phyloP scores from a whole-genome alignment of 2,113 vertebrate genomes.

The Seriola aureovittata region DNA sequence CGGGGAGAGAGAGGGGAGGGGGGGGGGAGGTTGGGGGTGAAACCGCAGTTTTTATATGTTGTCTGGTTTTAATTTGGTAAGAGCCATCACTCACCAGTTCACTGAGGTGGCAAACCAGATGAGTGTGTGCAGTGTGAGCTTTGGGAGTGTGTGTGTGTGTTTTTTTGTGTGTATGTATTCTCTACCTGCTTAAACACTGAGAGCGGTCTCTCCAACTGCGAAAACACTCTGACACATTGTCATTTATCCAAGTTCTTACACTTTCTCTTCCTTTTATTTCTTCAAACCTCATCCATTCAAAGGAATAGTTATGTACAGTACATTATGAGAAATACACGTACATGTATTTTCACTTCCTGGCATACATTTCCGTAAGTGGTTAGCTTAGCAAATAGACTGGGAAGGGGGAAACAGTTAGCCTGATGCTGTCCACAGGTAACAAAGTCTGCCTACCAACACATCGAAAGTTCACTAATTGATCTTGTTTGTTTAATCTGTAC shows the following conservation, averaged over 20 bases:
- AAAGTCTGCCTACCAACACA: not conserved
- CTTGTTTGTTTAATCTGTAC: no score
- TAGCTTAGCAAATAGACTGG: not conserved
- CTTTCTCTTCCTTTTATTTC: constrained; percentile 6
- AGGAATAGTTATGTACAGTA: not conserved
- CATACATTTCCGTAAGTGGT: not conserved
- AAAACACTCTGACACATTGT: constrained; percentile 26
- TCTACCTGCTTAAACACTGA: constrained; percentile 42
- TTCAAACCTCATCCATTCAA: not conserved
- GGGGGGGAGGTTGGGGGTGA: constrained; percentile 59
- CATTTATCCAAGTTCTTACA: constrained; percentile 5
- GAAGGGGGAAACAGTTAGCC: no score
- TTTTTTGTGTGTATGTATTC: constrained; percentile 9
- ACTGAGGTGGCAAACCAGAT: constrained; percentile 80
- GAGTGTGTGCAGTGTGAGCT: constrained; percentile 44
- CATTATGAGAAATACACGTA: not conserved
- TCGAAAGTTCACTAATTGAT: not conserved
- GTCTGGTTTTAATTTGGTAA: constrained; percentile 82
- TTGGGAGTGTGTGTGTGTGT: constrained; percentile 19
- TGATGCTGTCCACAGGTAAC: not conserved
- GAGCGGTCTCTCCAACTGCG: constrained; percentile 19
- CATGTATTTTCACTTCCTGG: not conserved
- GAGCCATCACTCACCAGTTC: constrained; percentile 80
- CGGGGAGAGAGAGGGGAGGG: constrained; percentile 21
- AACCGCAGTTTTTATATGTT: constrained; percentile 81